phyloP scores from a whole-genome alignment of 1,140 invertebrate species.

The Oncopeltus fasciatus region DNA sequence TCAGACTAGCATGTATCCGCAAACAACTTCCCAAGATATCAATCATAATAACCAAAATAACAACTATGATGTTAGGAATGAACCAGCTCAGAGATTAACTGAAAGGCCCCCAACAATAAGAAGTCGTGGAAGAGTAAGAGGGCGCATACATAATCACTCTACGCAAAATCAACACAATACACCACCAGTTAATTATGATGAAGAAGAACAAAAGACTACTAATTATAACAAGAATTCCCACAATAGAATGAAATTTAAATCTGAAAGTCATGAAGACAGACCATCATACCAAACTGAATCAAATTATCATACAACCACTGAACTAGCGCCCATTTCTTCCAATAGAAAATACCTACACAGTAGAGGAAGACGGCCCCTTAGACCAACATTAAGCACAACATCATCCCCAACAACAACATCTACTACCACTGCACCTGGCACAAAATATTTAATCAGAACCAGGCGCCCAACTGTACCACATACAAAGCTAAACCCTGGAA shows the following conservation, averaged over 20 bases:
- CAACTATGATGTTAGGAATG: too few relatives aligned
- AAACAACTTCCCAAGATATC: too few relatives aligned
- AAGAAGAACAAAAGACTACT: neutral
- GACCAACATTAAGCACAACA: slow-evolving; percentile 8
- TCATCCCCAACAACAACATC: slow-evolving; percentile 14
- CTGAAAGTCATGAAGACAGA: neutral
- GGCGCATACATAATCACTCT: too few relatives aligned
- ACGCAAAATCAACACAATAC: too few relatives aligned
- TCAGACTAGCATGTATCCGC: too few relatives aligned
- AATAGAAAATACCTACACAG: slow-evolving; percentile 16
- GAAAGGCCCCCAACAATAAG: too few relatives aligned
- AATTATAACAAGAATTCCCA: neutral
- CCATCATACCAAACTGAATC: neutral
- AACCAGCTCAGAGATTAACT: too few relatives aligned
- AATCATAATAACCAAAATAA: too few relatives aligned
- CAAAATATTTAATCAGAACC: slow-evolving; percentile 20
- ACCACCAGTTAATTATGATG: neutral
- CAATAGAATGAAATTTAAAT: neutral
- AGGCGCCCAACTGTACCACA: slow-evolving; percentile 12
- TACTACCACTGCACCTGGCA: slow-evolving; percentile 5
- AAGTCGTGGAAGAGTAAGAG: too few relatives aligned
- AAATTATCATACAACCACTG: slow-evolving; percentile 8
- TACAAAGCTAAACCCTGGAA: slow-evolving; percentile 19
- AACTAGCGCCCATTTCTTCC: slow-evolving; percentile 4
- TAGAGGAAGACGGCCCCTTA: slow-evolving; percentile 9